A percentile compares a stretch with the other conserved stretches of the same genome.
These are phyloP conservation scores for Fregetta grallaria DNA, from an alignment of 2,113 vertebrate genomes.

Conservation along the genomic window DNA sequence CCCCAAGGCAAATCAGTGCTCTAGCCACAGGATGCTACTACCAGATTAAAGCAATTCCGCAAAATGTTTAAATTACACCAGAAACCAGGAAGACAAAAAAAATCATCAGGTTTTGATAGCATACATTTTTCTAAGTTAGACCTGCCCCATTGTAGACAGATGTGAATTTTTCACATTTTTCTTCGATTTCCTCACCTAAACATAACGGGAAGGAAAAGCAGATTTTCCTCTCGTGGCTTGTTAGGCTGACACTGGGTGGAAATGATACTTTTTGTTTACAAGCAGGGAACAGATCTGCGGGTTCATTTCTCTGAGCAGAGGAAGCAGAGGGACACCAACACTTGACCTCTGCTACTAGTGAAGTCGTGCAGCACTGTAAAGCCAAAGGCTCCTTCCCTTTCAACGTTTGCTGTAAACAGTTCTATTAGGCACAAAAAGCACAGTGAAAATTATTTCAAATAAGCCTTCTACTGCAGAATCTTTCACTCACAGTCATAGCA, in stretches of 20 bases:
- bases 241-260: not conserved
- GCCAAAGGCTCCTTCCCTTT: conserved; percentile 14
- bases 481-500: not conserved
- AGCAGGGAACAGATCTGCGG: not conserved
- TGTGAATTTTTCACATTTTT: conserved; percentile 26
- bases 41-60: not conserved
- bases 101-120: not conserved
- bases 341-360: not conserved
- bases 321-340: not conserved
- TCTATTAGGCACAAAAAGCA: not conserved
- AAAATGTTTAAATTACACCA: not conserved
- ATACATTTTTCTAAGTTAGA: not conserved
- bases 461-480: not conserved
- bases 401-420: not conserved
- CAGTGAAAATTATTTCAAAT: not conserved
- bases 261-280: conserved; percentile 33
- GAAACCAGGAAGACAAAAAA: not conserved
- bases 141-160: not conserved
- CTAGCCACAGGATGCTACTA: not conserved
- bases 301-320: not conserved
- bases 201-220: not conserved
- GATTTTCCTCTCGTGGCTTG: not conserved
- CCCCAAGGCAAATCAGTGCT: not conserved
- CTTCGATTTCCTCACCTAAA: not conserved
- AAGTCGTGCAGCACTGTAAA: not conserved